Conservation (phyloP, 2,888 invertebrate species). For the Invenusta paracnida region DNA sequence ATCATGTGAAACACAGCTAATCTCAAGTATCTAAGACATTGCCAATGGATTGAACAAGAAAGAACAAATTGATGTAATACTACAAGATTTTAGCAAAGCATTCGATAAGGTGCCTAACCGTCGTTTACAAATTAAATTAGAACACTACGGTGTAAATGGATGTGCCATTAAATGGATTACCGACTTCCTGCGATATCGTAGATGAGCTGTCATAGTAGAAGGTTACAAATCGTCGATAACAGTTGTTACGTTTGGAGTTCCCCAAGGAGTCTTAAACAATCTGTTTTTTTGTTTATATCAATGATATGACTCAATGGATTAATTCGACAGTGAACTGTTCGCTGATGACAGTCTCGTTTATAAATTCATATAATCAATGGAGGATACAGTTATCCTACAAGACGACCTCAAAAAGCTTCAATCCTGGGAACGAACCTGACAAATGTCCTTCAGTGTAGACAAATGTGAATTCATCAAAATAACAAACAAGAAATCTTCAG, state of each 20-base stretch:
- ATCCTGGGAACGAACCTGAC: not conserved
- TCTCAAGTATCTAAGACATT: not conserved
- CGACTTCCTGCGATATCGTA: not conserved
- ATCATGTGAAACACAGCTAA: constrained; percentile 14
- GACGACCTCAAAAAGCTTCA: constrained; percentile 16
- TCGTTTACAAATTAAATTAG: not conserved
- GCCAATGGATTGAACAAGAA: constrained; percentile 21
- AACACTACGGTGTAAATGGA: not conserved
- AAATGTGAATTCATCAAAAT: constrained; percentile 11
- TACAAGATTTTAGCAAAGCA: constrained; percentile 16
- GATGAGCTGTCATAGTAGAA: not conserved
- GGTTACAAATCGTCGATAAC: not conserved
- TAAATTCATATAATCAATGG: not conserved
- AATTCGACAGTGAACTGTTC: not conserved
- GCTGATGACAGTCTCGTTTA: constrained; percentile 7
- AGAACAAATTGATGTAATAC: constrained; percentile 3
- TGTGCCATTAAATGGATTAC: not conserved
- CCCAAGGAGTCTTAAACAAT: too few species aligned
- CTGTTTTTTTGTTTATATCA: too few species aligned
- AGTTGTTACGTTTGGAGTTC: not conserved
- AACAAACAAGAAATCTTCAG: not conserved
- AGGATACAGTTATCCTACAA: not conserved
- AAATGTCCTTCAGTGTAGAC: not conserved
- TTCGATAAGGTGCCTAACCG: not conserved
- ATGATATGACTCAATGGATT: not conserved